Percentiles rank a stretch among this genome's conserved stretches.
phyloP scores from a whole-genome alignment of 1,140 invertebrate genomes.

The Aphidius gifuensis region DNA sequence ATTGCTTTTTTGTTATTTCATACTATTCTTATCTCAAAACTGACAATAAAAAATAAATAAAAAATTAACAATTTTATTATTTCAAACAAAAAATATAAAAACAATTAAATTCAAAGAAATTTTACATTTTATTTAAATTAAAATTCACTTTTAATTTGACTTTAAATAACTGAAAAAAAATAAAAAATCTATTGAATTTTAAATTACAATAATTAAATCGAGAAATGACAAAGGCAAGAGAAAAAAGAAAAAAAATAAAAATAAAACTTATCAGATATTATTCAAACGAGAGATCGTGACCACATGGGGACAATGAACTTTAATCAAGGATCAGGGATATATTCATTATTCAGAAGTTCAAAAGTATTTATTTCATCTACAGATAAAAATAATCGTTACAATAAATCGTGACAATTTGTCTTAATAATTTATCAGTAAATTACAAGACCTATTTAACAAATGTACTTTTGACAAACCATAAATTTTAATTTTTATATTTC shows the following conservation, averaged over 20 bases:
- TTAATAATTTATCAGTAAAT: slow-evolving; percentile 6
- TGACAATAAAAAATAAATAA: no score
- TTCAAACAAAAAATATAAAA: no score
- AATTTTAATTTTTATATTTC: no score
- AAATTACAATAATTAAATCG: neutral
- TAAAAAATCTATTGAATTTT: no score
- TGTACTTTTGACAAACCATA: no score
- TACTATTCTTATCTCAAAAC: neutral
- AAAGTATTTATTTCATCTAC: neutral
- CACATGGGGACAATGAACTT: slow-evolving; percentile 18
- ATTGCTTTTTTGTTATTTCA: neutral
- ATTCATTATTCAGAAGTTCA: slow-evolving; percentile 20
- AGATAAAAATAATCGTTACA: slow-evolving; percentile 3
- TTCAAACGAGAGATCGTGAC: slow-evolving; percentile 12
- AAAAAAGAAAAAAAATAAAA: slow-evolving; percentile 1
- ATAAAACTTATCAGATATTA: neutral
- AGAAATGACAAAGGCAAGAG: neutral
- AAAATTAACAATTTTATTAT: no score
- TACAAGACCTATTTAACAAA: neutral
- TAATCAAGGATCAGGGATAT: slow-evolving; percentile 14
- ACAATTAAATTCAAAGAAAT: no score
- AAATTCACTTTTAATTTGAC: no score
- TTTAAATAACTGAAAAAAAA: no score
- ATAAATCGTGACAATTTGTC: slow-evolving; percentile 9
- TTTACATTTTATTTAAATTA: no score